Evolutionary conservation across 2,797 vertebrate species (phyloP), one percentile per base, ranked within the genome.

Genomic region (Emys orbicularis): DNA sequence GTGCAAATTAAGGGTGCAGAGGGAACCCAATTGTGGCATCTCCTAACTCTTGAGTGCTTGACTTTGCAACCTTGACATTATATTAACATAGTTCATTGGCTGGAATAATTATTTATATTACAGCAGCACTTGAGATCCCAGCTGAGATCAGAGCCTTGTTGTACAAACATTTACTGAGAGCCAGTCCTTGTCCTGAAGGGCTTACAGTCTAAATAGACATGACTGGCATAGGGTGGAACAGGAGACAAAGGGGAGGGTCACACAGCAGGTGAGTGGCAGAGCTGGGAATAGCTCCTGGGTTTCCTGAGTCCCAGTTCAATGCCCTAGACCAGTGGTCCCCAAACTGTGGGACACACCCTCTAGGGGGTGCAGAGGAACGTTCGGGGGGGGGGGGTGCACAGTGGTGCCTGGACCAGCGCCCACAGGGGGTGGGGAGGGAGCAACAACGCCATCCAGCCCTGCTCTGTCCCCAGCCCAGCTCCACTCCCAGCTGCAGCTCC

Each of bases 41-140:
- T 12, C 83, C 76, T 91, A 68, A 94, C 94, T 95, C 84, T 90
- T 59, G 82, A 92, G 72, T 54, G 50, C 57, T 86, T 94, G 91
- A 90, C 72, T 49, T 72, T 90, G 81, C 87, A 95, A 88, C 86
- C 19, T 82, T 19, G 54, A 77, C 41, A 29, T 89, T 61, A 12
- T 68, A 65, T 56, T 94, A 93, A 8, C 87, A 92, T 89, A 76
- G 34, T 65, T 79, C 65, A 6, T 57, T 10, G 8, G 59, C 72
- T 76, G 65, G 13, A 47, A 41, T 47, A 50, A 13, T 92, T 50
- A 27, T 85, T 92, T 79, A 72, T 21, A 37, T 83, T 77, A 25
- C 0, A 2, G 54, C n/a, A 47, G 41, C 68, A 53, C 77, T 94
- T 21, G 5, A 44, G 11, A 23, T 13, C 23, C 25, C 4, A 27